Conservation (phyloP, 2,888 invertebrate species). For the Drosophila conformis region DNA sequence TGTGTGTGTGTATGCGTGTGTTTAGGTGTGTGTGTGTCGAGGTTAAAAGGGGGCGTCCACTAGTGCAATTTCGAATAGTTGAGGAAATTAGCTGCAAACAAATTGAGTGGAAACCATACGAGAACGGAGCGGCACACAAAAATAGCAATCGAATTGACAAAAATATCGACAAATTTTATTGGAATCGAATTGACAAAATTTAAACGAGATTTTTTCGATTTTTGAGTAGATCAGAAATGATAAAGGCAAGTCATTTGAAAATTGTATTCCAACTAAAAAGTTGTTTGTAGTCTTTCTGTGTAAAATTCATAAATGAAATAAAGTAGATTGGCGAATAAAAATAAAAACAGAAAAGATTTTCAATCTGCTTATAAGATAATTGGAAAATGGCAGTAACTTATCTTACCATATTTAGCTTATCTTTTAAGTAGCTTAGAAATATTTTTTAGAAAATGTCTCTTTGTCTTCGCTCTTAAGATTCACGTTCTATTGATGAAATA, state of each 20-base stretch:
- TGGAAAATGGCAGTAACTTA: neutral
- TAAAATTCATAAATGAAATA: neutral
- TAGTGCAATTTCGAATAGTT: conserved; percentile 36
- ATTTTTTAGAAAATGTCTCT: neutral
- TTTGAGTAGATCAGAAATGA: neutral
- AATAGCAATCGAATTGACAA: conserved; percentile 13
- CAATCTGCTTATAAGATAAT: neutral
- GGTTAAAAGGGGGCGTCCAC: conserved; percentile 11
- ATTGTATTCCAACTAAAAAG: neutral
- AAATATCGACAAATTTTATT: conserved; percentile 7
- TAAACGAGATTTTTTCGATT: neutral
- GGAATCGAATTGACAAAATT: conserved; percentile 7
- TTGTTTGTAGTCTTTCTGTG: neutral
- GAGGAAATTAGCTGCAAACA: conserved; percentile 62
- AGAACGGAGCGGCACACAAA: conserved; percentile 10
- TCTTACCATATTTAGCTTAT: too few relatives aligned
- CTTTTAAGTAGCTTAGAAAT: rapidly evolving
- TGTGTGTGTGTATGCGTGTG: neutral
- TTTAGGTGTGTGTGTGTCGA: conserved; percentile 3
- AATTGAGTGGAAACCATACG: conserved; percentile 35
- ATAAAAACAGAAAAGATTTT: neutral
- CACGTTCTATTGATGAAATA: too few relatives aligned
- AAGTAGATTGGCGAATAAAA: neutral
- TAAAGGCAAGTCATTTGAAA: neutral
- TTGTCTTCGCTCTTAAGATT: neutral